Evolutionary conservation across 2,797 vertebrate species (phyloP), one percentile per base, ranked within the genome.

Genomic region (Molossus molossus): DNA sequence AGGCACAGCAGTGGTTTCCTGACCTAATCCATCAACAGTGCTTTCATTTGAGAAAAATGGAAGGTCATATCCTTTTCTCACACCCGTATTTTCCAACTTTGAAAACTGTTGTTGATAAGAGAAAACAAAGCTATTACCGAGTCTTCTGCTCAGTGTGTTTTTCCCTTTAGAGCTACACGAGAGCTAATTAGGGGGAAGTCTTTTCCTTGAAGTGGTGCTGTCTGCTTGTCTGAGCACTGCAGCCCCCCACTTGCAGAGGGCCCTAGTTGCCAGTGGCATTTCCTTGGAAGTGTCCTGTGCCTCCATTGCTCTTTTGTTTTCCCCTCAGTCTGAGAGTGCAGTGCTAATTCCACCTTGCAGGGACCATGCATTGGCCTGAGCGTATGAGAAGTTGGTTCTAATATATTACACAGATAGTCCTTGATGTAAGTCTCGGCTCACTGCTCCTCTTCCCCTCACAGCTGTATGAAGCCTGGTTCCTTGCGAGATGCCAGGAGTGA

Each of bases 111-210:
- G 40, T 57, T 87, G 25, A 29, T 76, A 94, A 84, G 53, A 91
- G 27, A 65, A 94, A 91, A 82, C n/a, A 96, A 88, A 60, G 21
- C 55, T 94, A 37, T 96, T 89, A 64, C 58, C 20, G 62, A 96
- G 13, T 37, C 18, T 67, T 80, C 40, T 70, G 21, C 70, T 89
- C 58, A 29, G 37, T 15, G 13, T 77, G n/a, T 13, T 91, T 94
- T 72, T 77, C 62, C 77, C 25, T 88, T 73, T 75, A 69, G 95
- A 93, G 50, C 73, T 60, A 69, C 18, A 50, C 29, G 77, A 86
- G 79, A 37, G 20, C 79, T 94, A 88, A 94, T 95, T 75, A 90
- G 58, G 25, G 10, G 96, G 85, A 94, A 87, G 48, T 65, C 33
- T 37, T 87, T 96, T 84, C 69, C 53, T 77, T 84, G 37, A 88